Evolutionary conservation across 2,888 invertebrate genomes (phyloP), one percentile per base, ranked within the genome.

Genomic region (Acanthosepion pharaonis): DNA sequence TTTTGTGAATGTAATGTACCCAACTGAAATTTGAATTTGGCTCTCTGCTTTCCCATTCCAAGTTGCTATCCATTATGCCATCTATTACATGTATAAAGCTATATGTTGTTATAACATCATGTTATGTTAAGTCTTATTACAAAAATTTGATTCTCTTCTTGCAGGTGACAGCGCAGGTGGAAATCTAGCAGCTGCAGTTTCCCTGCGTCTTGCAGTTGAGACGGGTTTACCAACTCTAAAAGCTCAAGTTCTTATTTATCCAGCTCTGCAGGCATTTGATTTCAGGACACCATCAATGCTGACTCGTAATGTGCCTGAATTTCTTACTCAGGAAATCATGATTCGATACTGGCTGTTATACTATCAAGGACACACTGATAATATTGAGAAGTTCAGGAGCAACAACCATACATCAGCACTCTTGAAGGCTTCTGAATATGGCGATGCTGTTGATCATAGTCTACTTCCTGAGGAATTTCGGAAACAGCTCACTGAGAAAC

Each of bases 191-290:
- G 96, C 96, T 11, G 96, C 96, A 20, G 96, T 96, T 94, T 95
- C 96, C 6, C 95, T 96, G 91, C 95, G 95, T 94, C 94, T 96
- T 33, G 95, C 96, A 91, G 95, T 95, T 94, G 95, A 96, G 95
- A 96, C 91, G 48, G 94, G n/a, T 33, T n/a, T 95, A 20, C 95
- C 95, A 9, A 53, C 55, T 96, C 93, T 96, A 96, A 95, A 96
- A 96, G 49, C 95, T 28, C 95, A 96, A 93, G 95, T 96, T 18
- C 96, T 96, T 28, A 96, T 96, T 51, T 97, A 97, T 95, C 97
- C 97, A 1, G 97, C 97, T 91, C 96, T 97, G n/a, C 97, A 97
- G 94, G 95, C 96, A 28, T 96, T 97, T 95, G 96, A 97, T 95
- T 97, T 97, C 95, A 96, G 96, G 94, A 95, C 96, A 33, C 96